A percentile compares a stretch with the other conserved stretches of the same genome.
phyloP scores from a whole-genome alignment of 1,140 invertebrate genomes.

The Antheraea mylitta region DNA sequence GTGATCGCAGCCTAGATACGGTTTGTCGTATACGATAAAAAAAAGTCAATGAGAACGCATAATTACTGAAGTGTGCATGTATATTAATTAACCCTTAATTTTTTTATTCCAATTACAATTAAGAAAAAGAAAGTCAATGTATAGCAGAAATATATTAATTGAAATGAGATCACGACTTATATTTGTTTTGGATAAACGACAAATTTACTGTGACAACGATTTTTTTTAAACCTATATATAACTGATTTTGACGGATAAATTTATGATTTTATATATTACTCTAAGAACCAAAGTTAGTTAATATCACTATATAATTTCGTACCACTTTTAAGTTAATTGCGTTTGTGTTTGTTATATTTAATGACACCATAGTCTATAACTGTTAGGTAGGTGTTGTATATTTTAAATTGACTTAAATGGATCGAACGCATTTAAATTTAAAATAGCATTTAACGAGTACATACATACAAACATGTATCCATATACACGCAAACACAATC shows the following conservation, averaged over 20 bases:
- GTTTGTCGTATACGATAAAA: background rate
- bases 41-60: background rate
- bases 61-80: background rate
- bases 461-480: background rate
- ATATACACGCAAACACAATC: background rate
- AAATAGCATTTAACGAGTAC: background rate
- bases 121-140: background rate
- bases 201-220: no score
- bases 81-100: no score
- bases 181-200: background rate
- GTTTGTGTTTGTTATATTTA: background rate
- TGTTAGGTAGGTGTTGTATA: background rate
- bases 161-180: background rate
- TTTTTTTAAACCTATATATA: no score
- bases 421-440: background rate
- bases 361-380: background rate
- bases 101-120: background rate
- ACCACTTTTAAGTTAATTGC: no score
- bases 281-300: no score
- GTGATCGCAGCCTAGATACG: slow-evolving; percentile 45
- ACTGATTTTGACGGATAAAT: no score
- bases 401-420: slow-evolving; percentile 5
- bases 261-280: no score
- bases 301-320: no score
- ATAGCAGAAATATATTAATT: background rate